These are phyloP conservation scores for Saccopteryx leptura DNA, from an alignment of 2,113 vertebrate species.

Conservation along the genomic window DNA sequence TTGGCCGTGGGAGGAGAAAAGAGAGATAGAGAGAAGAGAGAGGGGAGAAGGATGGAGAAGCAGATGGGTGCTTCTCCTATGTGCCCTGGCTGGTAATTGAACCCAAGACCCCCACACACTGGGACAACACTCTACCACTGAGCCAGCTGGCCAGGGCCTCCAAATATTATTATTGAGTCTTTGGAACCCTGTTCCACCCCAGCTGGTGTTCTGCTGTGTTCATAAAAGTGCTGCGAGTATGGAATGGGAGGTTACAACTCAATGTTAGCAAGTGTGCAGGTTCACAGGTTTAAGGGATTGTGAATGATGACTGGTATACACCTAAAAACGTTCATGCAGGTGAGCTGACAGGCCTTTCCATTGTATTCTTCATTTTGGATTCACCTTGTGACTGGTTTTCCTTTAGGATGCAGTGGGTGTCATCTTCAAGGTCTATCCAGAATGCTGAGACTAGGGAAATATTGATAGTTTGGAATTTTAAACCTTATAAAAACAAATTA, in stretches of 20 bases:
- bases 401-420: background rate
- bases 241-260: rapidly evolving
- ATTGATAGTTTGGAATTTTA: background rate
- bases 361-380: rapidly evolving
- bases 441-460: background rate
- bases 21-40: too few species aligned
- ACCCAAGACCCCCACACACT: too few species aligned
- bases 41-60: too few species aligned
- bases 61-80: too few species aligned
- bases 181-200: rapidly evolving
- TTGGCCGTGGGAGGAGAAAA: too few species aligned
- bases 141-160: too few species aligned
- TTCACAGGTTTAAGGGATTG: background rate
- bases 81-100: too few species aligned
- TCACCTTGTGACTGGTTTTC: background rate
- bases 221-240: rapidly evolving
- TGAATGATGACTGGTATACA: rapidly evolving
- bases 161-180: background rate
- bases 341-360: background rate
- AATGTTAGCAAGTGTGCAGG: rapidly evolving
- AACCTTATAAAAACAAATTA: background rate
- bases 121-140: too few species aligned
- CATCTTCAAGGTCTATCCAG: background rate
- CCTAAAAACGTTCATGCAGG: background rate
- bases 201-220: rapidly evolving